Evolutionary conservation across 2,888 invertebrate species (phyloP).

Genomic region (Thymelicus sylvestris): DNA sequence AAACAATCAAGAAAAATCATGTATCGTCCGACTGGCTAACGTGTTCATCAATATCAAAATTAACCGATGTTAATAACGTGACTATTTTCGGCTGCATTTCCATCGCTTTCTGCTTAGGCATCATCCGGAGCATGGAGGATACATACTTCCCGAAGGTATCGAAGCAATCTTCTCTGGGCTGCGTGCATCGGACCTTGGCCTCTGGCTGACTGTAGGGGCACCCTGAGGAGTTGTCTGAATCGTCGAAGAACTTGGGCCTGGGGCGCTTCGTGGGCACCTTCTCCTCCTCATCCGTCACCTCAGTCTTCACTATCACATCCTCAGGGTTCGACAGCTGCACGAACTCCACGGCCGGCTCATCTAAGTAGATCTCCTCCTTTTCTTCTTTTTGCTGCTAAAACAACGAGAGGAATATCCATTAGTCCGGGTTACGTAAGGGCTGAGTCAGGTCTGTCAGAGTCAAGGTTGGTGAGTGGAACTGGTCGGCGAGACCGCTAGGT

Average conservation of each 20-base stretch:
- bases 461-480: not conserved
- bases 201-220: not conserved
- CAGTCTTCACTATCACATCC: constrained; percentile 3
- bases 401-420: not conserved
- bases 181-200: not conserved
- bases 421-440: not conserved
- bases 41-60: constrained; percentile 21
- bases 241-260: not conserved
- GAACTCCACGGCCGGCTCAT: constrained; percentile 19
- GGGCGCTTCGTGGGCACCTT: not conserved
- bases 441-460: not conserved
- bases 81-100: constrained; percentile 53
- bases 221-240: constrained; percentile 2
- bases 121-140: constrained; percentile 52
- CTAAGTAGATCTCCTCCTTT: not conserved
- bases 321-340: constrained; percentile 26
- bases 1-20: not conserved
- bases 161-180: constrained; percentile 47
- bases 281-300: not conserved
- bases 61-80: constrained; percentile 22
- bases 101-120: constrained; percentile 53
- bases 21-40: constrained; percentile 16
- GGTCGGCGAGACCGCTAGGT: not conserved
- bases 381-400: constrained; percentile 13
- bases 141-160: constrained; percentile 61